phyloP scores from a whole-genome alignment of 2,888 invertebrate genomes.

The Sesamia inferens region DNA sequence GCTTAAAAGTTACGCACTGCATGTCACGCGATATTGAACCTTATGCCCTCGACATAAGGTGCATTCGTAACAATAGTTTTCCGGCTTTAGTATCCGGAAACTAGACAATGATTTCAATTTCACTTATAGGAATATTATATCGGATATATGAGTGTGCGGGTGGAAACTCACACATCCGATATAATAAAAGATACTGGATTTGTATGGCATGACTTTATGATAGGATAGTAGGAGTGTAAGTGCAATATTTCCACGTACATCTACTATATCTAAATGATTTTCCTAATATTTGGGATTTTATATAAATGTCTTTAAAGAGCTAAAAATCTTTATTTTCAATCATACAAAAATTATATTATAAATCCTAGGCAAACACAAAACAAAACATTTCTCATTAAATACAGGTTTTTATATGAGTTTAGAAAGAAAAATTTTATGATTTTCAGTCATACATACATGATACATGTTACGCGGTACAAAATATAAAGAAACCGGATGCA shows the following conservation, averaged over 20 bases:
- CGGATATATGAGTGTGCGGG: too few species aligned
- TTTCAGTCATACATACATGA: slow-evolving; percentile 19
- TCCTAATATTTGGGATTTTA: too few species aligned
- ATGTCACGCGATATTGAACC: too few species aligned
- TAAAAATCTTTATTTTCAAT: slow-evolving; percentile 26
- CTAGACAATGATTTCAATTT: too few species aligned
- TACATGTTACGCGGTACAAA: slow-evolving; percentile 15
- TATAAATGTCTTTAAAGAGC: not conserved
- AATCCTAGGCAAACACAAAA: slow-evolving; percentile 19
- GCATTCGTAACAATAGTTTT: too few species aligned
- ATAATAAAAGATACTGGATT: not conserved
- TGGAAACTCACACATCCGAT: too few species aligned
- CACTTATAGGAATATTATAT: too few species aligned
- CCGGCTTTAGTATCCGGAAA: too few species aligned
- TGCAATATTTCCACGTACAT: not conserved
- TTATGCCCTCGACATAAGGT: too few species aligned
- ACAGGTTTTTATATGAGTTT: not conserved
- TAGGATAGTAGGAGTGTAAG: not conserved
- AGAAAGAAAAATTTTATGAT: not conserved
- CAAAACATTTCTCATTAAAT: slow-evolving; percentile 2
- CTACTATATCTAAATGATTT: not conserved
- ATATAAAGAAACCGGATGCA: slow-evolving; percentile 1
- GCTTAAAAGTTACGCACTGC: too few species aligned
- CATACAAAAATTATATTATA: slow-evolving; percentile 23
- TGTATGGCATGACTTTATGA: too few species aligned